Percentiles rank a stretch among this genome's conserved stretches.
phyloP scores from a whole-genome alignment of 2,113 vertebrate species.

The Chascanopsetta lugubris region DNA sequence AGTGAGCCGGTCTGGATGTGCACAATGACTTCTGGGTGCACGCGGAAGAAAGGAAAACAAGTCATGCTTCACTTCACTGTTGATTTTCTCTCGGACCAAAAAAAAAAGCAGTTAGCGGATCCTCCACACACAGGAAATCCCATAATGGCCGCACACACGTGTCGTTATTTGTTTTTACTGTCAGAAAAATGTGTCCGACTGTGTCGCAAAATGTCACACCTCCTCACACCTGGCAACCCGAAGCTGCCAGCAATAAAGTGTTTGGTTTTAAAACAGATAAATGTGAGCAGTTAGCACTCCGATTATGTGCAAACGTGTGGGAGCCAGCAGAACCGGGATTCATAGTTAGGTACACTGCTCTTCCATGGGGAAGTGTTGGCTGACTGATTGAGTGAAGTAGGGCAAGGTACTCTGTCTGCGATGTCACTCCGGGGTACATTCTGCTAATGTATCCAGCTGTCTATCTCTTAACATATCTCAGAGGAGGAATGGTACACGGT shows the following conservation, averaged over 20 bases:
- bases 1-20: constrained; percentile 18
- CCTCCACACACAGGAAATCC: neutral
- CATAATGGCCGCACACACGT: neutral
- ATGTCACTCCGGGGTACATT: constrained; percentile 73
- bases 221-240: constrained; percentile 11
- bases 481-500: constrained; percentile 51
- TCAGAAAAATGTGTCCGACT: constrained; percentile 9
- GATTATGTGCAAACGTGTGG: constrained; percentile 48
- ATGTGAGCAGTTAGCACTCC: constrained; percentile 23
- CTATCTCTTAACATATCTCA: constrained; percentile 72
- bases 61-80: neutral
- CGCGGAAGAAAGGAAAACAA: neutral
- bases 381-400: constrained; percentile 77
- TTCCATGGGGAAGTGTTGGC: constrained; percentile 57
- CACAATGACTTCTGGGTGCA: constrained; percentile 7
- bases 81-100: constrained; percentile 10
- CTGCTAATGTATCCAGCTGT: constrained; percentile 73
- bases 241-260: constrained; percentile 18
- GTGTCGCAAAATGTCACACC: constrained; percentile 18
- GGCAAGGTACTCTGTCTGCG: constrained; percentile 69
- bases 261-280: constrained; percentile 17
- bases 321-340: constrained; percentile 39
- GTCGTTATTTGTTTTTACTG: constrained; percentile 8
- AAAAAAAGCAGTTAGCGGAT: constrained; percentile 22
- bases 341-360: constrained; percentile 47